Percentiles rank a stretch among this genome's conserved stretches.
Evolutionary conservation across 2,113 vertebrate species (phyloP).

Genomic region (Anolis carolinensis): DNA sequence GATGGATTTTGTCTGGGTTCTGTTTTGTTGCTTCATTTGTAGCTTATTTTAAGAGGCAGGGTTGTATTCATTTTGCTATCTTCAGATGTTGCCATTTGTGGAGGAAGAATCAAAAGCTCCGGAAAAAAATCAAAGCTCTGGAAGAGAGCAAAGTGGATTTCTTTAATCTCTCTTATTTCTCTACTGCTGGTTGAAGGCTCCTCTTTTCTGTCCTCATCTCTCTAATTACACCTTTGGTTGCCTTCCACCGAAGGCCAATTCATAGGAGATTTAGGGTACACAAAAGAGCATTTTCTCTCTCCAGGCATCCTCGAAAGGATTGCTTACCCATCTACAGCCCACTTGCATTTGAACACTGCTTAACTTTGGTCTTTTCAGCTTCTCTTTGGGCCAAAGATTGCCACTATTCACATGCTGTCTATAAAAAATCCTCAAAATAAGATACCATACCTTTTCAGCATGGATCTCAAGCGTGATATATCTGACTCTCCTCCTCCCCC

Average conservation of each 20-base stretch:
- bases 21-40: constrained; percentile 32
- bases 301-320: neutral
- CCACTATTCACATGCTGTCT: neutral
- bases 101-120: neutral
- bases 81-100: neutral
- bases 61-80: neutral
- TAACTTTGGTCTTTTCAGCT: neutral
- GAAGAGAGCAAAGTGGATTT: constrained; percentile 10
- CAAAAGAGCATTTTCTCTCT: neutral
- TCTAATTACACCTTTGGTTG: neutral
- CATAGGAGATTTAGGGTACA: neutral
- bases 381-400: neutral
- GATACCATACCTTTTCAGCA: no score
- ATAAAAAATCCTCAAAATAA: neutral
- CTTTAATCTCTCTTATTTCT: neutral
- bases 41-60: neutral
- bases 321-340: neutral
- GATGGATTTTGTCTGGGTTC: constrained; percentile 15
- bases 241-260: neutral
- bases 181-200: neutral
- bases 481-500: no score
- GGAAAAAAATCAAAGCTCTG: constrained; percentile 1
- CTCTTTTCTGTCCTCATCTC: neutral
- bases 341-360: neutral
- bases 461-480: no score